Evolutionary conservation across 2,888 invertebrate species (phyloP).

Genomic region (Patella caerulea): DNA sequence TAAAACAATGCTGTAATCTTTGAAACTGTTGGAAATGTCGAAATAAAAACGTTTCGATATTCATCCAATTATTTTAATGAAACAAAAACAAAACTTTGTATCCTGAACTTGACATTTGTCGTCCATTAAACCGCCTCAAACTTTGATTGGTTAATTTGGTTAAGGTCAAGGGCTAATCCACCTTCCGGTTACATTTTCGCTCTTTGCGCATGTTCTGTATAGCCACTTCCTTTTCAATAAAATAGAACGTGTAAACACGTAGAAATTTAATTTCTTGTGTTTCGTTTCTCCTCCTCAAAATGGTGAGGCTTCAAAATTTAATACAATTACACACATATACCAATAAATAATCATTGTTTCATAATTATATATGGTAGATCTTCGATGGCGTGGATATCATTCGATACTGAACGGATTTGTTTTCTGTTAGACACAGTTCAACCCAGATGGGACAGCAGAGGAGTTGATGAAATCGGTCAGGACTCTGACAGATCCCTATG

Average conservation of each 20-base stretch:
- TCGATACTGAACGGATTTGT: background rate
- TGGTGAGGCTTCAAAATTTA: background rate
- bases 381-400: background rate
- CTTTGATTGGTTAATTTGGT: background rate
- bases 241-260: background rate
- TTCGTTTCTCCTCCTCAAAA: background rate
- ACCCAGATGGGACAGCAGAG: no score
- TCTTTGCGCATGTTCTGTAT: background rate
- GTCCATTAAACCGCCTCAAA: constrained; percentile 9
- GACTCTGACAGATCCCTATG: no score
- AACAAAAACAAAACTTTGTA: no score
- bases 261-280: background rate
- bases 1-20: no score
- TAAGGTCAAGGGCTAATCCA: background rate
- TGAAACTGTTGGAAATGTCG: no score
- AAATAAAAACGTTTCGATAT: no score
- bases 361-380: no score
- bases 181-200: background rate
- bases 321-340: background rate
- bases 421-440: no score
- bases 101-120: background rate
- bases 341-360: background rate
- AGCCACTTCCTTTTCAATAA: background rate
- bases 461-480: no score
- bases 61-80: no score